phyloP scores from a whole-genome alignment of 2,113 vertebrate genomes.

The Butorides virescens region DNA sequence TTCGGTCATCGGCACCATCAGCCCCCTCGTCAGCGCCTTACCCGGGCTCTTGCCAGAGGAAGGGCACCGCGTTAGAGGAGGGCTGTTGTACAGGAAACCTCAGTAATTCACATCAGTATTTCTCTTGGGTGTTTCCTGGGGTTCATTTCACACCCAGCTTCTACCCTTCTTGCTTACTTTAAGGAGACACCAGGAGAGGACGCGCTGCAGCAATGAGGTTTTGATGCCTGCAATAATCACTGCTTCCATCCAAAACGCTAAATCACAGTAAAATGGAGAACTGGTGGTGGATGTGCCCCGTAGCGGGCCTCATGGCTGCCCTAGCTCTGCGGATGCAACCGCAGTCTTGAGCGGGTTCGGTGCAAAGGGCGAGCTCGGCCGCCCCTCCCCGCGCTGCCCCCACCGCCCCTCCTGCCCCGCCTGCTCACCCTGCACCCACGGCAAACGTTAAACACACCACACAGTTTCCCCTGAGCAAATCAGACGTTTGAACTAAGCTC shows the following conservation, averaged over 20 bases:
- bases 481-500: neutral
- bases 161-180: neutral
- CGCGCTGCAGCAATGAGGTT: neutral
- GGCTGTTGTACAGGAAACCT: neutral
- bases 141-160: neutral
- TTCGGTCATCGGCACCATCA: neutral
- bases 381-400: neutral
- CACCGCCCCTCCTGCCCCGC: fast-evolving
- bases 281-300: fast-evolving
- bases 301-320: neutral
- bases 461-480: neutral
- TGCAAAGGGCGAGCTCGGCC: neutral
- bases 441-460: neutral
- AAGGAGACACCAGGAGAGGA: neutral
- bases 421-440: neutral
- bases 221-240: neutral
- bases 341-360: neutral
- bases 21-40: neutral
- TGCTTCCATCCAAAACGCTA: neutral
- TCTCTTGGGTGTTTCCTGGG: neutral
- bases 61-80: neutral
- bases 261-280: neutral
- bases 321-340: neutral
- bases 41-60: neutral
- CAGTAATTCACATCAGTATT: neutral